Conservation (phyloP, 2,888 invertebrate species). For the Idaea aversata region DNA sequence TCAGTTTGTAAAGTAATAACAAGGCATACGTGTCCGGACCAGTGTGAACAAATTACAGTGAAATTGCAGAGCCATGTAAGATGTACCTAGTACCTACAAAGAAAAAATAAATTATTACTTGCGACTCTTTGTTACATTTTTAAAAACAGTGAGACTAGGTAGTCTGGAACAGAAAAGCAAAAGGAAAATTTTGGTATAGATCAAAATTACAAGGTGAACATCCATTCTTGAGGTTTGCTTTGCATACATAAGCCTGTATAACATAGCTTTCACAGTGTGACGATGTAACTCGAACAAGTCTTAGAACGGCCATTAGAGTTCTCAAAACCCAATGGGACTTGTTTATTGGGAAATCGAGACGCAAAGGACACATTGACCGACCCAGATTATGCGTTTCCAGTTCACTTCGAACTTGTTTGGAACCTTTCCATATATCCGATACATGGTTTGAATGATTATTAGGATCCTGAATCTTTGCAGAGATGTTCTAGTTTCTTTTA, state of each 20-base stretch:
- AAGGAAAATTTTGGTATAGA: not conserved
- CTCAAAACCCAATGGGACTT: conserved; percentile 52
- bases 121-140: conserved; percentile 11
- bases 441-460: conserved; percentile 21
- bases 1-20: conserved; percentile 23
- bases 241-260: not conserved
- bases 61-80: conserved; percentile 15
- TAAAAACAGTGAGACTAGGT: not conserved
- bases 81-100: conserved; percentile 17
- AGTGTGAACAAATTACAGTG: conserved; percentile 21
- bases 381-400: conserved; percentile 43
- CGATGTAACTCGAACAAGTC: not conserved
- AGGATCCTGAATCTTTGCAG: not conserved
- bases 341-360: conserved; percentile 56
- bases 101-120: conserved; percentile 18
- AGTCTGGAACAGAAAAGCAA: not conserved
- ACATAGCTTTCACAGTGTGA: not conserved
- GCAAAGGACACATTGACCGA: conserved; percentile 38
- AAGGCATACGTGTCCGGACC: conserved; percentile 20
- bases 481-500: not conserved
- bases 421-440: conserved; percentile 31
- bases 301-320: conserved; percentile 13
- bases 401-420: conserved; percentile 20
- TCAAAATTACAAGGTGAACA: not conserved
- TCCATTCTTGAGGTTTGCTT: not conserved